Percentiles rank a stretch among this genome's conserved stretches.
These are phyloP conservation scores for Aptenodytes patagonicus DNA, from an alignment of 2,113 vertebrate species.

Conservation along the genomic window DNA sequence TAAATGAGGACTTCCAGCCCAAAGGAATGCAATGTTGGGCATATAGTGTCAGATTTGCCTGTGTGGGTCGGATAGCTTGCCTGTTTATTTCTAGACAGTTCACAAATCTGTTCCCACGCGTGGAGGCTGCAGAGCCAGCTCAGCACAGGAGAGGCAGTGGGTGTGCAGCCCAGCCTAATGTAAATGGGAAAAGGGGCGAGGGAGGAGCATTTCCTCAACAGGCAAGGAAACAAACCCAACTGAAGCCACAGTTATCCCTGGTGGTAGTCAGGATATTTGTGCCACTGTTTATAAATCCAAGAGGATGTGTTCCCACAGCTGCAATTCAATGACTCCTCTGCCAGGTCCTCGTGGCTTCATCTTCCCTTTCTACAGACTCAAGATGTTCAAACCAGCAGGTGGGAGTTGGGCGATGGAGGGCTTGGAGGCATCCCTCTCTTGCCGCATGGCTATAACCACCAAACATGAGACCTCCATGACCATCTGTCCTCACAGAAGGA, in stretches of 20 bases:
- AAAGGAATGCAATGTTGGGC: background rate
- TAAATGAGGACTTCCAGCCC: background rate
- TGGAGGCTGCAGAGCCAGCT: background rate
- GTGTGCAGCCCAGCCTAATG: background rate
- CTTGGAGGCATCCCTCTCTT: background rate
- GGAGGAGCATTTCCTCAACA: background rate
- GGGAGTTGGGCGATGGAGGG: rapidly evolving
- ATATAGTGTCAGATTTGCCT: background rate
- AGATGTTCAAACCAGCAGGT: background rate
- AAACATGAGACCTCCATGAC: rapidly evolving
- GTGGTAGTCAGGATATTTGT: background rate
- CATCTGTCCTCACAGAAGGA: background rate
- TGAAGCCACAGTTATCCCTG: background rate
- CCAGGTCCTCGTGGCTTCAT: background rate
- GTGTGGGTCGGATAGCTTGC: background rate
- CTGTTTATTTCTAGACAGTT: background rate
- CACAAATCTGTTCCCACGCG: background rate
- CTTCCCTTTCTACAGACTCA: background rate
- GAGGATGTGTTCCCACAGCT: background rate
- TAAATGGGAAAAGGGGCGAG: background rate
- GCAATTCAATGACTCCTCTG: background rate
- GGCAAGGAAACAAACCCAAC: background rate
- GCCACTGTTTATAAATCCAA: background rate
- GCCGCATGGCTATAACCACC: background rate
- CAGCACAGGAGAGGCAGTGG: background rate